These are phyloP conservation scores for Phoenicopterus ruber DNA, from an alignment of 2,113 vertebrate species.

Conservation along the genomic window DNA sequence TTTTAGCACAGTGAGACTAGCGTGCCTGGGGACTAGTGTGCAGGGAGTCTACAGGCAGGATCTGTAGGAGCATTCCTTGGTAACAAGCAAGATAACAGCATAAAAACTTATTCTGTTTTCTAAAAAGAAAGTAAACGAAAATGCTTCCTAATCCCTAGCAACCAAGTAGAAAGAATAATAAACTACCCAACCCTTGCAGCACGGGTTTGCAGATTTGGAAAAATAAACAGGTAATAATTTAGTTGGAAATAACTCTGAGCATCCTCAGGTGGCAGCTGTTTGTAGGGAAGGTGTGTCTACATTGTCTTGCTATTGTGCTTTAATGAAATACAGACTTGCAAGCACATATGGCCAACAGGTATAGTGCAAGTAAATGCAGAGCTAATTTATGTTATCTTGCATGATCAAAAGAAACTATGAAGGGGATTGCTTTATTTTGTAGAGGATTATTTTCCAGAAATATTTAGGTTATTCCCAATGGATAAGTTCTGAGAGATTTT, in stretches of 20 bases:
- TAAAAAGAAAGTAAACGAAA: neutral
- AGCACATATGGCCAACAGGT: neutral
- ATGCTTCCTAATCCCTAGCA: neutral
- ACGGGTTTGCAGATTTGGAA: neutral
- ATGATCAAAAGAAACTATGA: neutral
- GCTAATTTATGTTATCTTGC: neutral
- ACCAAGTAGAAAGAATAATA: neutral
- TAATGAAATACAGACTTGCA: neutral
- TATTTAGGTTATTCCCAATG: neutral
- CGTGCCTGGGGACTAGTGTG: neutral
- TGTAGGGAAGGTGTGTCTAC: neutral
- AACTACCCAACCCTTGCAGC: neutral
- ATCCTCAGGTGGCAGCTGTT: neutral
- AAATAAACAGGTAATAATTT: neutral
- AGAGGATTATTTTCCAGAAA: neutral
- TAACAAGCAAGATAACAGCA: neutral
- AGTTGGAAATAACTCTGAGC: neutral
- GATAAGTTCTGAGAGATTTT: neutral
- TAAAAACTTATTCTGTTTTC: neutral
- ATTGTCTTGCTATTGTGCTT: neutral
- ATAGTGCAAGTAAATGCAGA: neutral
- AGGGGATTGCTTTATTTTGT: neutral
- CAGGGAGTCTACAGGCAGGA: neutral
- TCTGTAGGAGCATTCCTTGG: neutral
- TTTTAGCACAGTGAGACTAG: neutral